Evolutionary conservation across 2,888 invertebrate species (phyloP), one percentile per base, ranked within the genome.

Genomic region (Aphrophora alni): DNA sequence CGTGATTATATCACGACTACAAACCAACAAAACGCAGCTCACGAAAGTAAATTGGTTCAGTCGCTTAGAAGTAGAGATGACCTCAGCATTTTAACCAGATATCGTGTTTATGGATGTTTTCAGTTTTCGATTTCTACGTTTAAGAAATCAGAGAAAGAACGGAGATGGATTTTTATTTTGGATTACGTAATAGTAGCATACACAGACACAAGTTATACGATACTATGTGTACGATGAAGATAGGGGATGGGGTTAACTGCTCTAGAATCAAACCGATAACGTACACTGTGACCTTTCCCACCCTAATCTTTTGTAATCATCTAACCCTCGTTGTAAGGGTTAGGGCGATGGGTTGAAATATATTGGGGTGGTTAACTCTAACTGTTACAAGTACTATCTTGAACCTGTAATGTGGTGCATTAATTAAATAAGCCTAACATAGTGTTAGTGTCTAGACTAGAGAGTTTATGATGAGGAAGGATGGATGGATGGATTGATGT

Each of bases 281-380:
- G 28, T 75, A 28, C 79, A 80, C 28, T 26, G 25, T 71, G 80
- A 77, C 80, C 80, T 80, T 80, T 80, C 80, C 77, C 80, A 81
- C 17, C 74, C 80, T 44, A 26, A 59, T 10, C 51, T 75, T 75
- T 44, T 51, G 44, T 44, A 10, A 75, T 51, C 75, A 21, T 51
- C 38, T 38, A 25, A 38, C 38, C 28, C 78, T 72, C 78, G 44
- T 71, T 71, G 77, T 14, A 73, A 71, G 28, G 27, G 27, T 14
- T 26, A 12, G 28, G 27, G 27, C 3, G 70, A 27, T 27, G 25
- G 12, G 14, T 25, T 71, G n/a, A n/a, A n/a, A n/a, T n/a, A n/a
- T n/a, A n/a, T 33, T 51, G 51, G 78, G 78, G 78, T 33, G 33
- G 33, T 33, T 33, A 33, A 5, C 8, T 78, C 72, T 51, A 78